Percentiles rank a stretch among this genome's conserved stretches.
These are phyloP conservation scores for Conomelus anceps DNA, from an alignment of 2,888 invertebrate species.

Conservation along the genomic window DNA sequence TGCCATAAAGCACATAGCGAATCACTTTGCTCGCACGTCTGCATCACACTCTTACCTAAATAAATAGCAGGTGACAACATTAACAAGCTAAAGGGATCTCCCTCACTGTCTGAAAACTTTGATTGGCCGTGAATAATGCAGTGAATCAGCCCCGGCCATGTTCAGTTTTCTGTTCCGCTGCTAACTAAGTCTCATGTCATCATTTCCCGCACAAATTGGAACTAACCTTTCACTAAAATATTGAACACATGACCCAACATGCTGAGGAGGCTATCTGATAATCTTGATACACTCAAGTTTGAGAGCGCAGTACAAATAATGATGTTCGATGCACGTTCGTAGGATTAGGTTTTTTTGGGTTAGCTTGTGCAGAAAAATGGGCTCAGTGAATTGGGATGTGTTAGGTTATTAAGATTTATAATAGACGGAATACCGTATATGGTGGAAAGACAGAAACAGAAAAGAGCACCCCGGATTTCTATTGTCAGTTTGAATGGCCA, in stretches of 20 bases:
- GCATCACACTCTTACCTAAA: not conserved
- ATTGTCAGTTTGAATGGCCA: no score
- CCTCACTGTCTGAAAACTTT: not conserved
- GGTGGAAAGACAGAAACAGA: no score
- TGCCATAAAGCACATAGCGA: not conserved
- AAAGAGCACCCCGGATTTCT: no score
- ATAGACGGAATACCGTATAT: no score
- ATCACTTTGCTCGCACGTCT: not conserved
- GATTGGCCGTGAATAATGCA: not conserved
- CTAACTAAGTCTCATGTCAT: not conserved
- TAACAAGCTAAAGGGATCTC: not conserved
- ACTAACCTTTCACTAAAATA: not conserved
- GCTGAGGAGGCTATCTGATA: not conserved
- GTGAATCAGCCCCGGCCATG: not conserved
- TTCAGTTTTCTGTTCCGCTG: not conserved
- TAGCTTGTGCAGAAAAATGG: no score
- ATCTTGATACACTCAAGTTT: not conserved
- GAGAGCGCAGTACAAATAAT: no score
- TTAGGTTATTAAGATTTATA: no score
- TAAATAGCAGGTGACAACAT: not conserved
- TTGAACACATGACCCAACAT: not conserved
- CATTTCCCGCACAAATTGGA: not conserved
- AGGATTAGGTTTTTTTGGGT: not conserved
- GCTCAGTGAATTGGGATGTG: no score
- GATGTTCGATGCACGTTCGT: no score